These are phyloP conservation scores for Eunapius fragilis DNA, from an alignment of 37 sponge, comb jelly and placozoan species.

Conservation along the genomic window DNA sequence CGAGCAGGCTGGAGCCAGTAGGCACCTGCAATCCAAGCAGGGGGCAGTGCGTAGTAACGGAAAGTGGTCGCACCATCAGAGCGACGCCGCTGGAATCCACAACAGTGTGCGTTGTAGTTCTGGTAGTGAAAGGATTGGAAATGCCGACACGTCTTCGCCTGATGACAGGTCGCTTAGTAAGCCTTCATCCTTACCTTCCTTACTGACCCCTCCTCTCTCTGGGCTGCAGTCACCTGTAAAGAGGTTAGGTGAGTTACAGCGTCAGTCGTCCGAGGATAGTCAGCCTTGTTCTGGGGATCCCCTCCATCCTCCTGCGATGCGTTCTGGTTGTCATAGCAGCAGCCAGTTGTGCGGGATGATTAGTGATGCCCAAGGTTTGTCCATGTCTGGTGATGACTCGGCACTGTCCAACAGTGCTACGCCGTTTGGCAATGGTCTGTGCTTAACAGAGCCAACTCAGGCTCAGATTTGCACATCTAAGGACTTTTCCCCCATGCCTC, in stretches of 20 bases:
- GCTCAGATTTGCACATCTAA: not conserved
- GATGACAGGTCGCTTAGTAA: not conserved
- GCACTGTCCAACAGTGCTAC: not conserved
- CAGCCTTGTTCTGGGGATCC: not conserved
- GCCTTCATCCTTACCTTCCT: not conserved
- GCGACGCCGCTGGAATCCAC: not conserved
- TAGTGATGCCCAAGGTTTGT: not conserved
- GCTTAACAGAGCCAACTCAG: not conserved
- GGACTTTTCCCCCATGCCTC: not conserved
- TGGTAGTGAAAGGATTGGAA: not conserved
- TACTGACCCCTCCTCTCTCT: not conserved
- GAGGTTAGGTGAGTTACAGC: not conserved
- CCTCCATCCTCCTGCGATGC: not conserved
- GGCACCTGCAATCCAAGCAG: not conserved
- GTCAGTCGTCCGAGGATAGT: not conserved
- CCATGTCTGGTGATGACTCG: not conserved
- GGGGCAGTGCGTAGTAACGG: not conserved
- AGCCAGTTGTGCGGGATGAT: not conserved
- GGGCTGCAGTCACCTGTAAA: not conserved
- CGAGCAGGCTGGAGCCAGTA: not conserved
- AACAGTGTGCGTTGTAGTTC: too few relatives aligned
- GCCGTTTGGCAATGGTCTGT: not conserved
- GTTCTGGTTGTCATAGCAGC: not conserved
- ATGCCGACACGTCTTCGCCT: not conserved
- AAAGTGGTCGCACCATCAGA: not conserved